Base-by-base conservation (phyloP, 2,797 vertebrate species). In the Sparidentex hasta region DNA sequence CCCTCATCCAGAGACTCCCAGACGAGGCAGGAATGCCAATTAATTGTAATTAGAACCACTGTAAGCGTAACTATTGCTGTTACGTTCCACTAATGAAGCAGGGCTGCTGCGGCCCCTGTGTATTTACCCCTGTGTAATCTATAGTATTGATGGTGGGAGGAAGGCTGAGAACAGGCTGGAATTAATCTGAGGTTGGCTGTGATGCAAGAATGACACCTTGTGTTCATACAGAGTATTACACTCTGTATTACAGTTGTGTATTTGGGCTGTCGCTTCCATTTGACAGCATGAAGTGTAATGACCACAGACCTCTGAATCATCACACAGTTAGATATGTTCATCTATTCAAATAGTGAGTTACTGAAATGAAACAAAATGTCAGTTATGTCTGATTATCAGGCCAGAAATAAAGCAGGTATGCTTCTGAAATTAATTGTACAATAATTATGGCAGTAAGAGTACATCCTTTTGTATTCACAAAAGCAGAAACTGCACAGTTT, bases 1-100 rank as follows among this genome's bases (percentile, higher is more conserved):
- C 44, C 44, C 17, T 8, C 80, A 71, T 65, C 69, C 59, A 50
- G 71, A 87, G 76, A 85, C 69, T 71, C 76, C 65, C 59, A 18
- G 68, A 74, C 33, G 27, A 86, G 81, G 71, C 78, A 69, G 72
- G 75, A 88, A 92, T 89, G 81, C 63, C 81, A 90, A 76, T 93
- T 92, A 91, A 89, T 92, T 91, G 89, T 91, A 93, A 94, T 93
- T 92, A 88, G 90, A 91, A 87, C 78, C 69, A 71, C 77, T 81
- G 83, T 87, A 86, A 86, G 85, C 80, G 51, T 87, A 90, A 86
- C 87, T 89, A 88, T 89, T 93, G 78, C 86, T 89, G 84, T 86
- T 89, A 51, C 43, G 47, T 71, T 84, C 63, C 33, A 58, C 87
- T 94, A 93, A 92, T 94, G 90, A 94, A 93, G 92, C 87, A 67